phyloP scores from a whole-genome alignment of 2,888 invertebrate genomes.

The Lysandra bellargus region DNA sequence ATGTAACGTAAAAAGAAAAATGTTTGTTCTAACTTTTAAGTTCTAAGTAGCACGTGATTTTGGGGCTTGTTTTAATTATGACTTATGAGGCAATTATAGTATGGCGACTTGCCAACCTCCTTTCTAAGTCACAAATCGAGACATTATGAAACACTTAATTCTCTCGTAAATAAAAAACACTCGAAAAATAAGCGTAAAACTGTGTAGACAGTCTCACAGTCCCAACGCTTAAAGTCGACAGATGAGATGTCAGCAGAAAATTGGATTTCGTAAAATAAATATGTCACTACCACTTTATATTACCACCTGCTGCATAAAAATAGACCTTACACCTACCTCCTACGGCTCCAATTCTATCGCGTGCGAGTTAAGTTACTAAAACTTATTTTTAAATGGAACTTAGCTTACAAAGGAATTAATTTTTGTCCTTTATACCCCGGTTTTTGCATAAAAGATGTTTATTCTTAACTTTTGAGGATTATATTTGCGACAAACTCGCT shows the following conservation, averaged over 20 bases:
- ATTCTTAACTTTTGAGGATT: slow-evolving; percentile 59
- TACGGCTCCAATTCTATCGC: slow-evolving; percentile 47
- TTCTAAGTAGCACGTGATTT: not conserved
- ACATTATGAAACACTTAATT: slow-evolving; percentile 39
- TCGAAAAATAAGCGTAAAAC: slow-evolving; percentile 71
- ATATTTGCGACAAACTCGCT: slow-evolving; percentile 58
- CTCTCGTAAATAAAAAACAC: slow-evolving; percentile 52
- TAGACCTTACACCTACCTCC: slow-evolving; percentile 40
- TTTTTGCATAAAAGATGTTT: slow-evolving; percentile 56
- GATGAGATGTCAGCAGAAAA: slow-evolving; percentile 80
- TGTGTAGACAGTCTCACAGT: slow-evolving; percentile 69
- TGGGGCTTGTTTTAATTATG: not conserved
- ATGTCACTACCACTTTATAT: slow-evolving; percentile 73
- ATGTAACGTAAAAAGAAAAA: no score
- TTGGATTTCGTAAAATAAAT: slow-evolving; percentile 81
- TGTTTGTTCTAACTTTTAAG: no score
- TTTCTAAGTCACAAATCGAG: not conserved
- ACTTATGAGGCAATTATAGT: not conserved
- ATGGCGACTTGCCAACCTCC: not conserved
- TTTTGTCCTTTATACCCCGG: slow-evolving; percentile 58
- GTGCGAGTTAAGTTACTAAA: slow-evolving; percentile 49
- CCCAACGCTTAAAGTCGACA: slow-evolving; percentile 77
- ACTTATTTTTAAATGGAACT: slow-evolving; percentile 74
- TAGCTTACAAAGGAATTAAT: slow-evolving; percentile 70
- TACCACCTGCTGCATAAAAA: slow-evolving; percentile 47